Conservation (phyloP, 2,888 invertebrate species). For the Heliconius charithonia region DNA sequence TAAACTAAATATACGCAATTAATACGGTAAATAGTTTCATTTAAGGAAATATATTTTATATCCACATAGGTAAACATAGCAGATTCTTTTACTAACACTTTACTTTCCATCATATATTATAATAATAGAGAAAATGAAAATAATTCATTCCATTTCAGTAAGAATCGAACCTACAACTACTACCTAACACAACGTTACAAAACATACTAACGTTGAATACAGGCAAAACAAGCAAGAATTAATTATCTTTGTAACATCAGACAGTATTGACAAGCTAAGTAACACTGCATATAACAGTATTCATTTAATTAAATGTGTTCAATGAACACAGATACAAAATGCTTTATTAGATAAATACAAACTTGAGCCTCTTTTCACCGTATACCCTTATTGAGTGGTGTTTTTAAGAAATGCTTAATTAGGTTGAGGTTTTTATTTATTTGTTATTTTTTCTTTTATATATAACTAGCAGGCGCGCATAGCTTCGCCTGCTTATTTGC, state of each 20-base stretch:
- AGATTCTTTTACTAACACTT: no score
- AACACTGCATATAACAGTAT: constrained; percentile 5
- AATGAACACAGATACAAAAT: constrained; percentile 11
- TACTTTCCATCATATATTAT: no score
- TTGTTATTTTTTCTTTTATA: background rate
- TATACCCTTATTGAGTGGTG: background rate
- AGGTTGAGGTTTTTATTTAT: background rate
- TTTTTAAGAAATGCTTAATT: background rate
- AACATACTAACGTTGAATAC: background rate
- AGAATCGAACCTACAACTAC: no score
- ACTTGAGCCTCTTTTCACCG: constrained; percentile 7
- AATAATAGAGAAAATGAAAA: no score
- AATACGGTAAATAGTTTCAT: no score
- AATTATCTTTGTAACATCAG: background rate
- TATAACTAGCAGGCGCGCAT: no score
- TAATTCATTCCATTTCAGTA: no score
- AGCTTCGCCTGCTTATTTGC: no score
- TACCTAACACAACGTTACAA: background rate
- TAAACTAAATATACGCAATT: no score
- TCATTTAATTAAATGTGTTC: constrained; percentile 21
- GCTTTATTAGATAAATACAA: background rate
- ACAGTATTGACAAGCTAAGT: background rate
- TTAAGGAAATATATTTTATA: no score
- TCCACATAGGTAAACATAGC: no score
- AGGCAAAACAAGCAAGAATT: background rate